phyloP scores from a whole-genome alignment of 2,797 vertebrate species.

The Spheniscus humboldti region DNA sequence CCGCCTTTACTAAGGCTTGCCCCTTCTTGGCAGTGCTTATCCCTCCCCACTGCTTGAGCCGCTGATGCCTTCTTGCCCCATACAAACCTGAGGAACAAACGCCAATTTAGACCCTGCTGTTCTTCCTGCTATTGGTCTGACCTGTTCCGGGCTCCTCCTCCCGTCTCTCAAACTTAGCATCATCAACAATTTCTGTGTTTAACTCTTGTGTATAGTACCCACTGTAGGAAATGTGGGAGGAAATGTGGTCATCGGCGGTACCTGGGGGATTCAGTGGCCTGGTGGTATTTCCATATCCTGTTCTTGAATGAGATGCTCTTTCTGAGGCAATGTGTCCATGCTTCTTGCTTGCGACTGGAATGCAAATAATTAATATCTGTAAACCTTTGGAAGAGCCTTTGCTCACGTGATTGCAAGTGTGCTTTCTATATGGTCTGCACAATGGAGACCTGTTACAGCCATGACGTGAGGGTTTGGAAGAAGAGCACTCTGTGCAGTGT shows the following conservation, averaged over 20 bases:
- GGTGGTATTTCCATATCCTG: background rate
- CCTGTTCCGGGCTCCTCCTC: background rate
- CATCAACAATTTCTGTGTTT: background rate
- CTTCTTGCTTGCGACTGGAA: background rate
- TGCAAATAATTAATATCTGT: background rate
- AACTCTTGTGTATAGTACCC: background rate
- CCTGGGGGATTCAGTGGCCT: background rate
- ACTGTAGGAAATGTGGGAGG: background rate
- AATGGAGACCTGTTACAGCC: background rate
- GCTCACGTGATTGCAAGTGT: accelerated
- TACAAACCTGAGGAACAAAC: background rate
- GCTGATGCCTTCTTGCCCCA: background rate
- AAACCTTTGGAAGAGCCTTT: background rate
- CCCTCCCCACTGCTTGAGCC: background rate
- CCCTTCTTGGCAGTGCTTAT: background rate
- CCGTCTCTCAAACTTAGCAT: background rate
- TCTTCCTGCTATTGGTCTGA: background rate
- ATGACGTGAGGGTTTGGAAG: background rate
- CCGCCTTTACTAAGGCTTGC: background rate
- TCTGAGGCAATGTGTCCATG: background rate
- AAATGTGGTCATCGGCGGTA: background rate
- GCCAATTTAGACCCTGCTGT: background rate
- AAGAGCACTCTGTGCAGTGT: background rate
- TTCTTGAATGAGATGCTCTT: background rate
- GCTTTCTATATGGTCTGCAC: background rate